These are phyloP conservation scores for Bactericera cockerelli DNA, from an alignment of 1,140 invertebrate genomes.

Conservation along the genomic window DNA sequence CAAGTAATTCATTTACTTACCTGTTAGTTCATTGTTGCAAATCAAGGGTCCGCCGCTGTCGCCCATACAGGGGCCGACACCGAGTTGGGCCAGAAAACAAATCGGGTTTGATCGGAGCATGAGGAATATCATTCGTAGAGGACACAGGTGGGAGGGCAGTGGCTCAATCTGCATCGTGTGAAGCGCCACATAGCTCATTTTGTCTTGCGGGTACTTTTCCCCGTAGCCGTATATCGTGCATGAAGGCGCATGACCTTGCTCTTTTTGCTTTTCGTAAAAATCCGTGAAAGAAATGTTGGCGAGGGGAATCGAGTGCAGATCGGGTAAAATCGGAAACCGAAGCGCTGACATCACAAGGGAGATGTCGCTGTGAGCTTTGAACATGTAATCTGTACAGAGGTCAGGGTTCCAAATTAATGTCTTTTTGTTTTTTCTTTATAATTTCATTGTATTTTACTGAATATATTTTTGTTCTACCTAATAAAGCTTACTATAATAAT, in stretches of 20 bases:
- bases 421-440: too few relatives aligned
- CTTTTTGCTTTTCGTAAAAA: too few relatives aligned
- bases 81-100: not conserved
- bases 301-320: not conserved
- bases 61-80: conserved; percentile 3
- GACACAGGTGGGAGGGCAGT: not conserved
- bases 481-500: too few relatives aligned
- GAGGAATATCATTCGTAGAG: not conserved
- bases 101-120: not conserved
- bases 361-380: not conserved
- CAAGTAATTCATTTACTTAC: too few relatives aligned
- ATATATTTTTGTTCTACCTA: too few relatives aligned
- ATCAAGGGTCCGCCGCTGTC: conserved; percentile 1
- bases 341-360: not conserved
- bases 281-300: not conserved
- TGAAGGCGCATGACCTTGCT: not conserved
- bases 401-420: too few relatives aligned
- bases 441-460: too few relatives aligned
- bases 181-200: not conserved
- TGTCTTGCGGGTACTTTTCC: conserved; percentile 2
- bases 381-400: not conserved
- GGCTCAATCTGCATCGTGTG: not conserved
- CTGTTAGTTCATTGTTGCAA: not conserved
- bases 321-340: not conserved
- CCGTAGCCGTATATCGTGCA: conserved; percentile 3